phyloP scores from a whole-genome alignment of 2,888 invertebrate genomes.

The Tipula unca region DNA sequence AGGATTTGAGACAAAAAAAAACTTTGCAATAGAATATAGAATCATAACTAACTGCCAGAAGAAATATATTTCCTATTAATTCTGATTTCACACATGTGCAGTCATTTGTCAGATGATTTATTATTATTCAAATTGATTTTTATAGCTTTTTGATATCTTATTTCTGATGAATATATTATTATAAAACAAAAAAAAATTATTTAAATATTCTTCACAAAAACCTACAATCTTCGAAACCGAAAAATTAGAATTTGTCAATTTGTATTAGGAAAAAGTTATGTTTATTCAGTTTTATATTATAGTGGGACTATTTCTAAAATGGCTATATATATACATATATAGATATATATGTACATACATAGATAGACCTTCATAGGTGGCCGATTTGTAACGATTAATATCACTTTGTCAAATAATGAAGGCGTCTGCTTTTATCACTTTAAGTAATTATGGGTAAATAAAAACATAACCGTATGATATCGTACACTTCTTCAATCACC shows the following conservation, averaged over 20 bases:
- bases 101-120: not conserved
- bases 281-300: not conserved
- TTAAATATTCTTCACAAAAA: not conserved
- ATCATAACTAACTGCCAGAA: not conserved
- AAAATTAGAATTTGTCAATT: not conserved
- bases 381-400: not conserved
- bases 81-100: not conserved
- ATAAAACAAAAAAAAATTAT: not conserved
- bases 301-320: not conserved
- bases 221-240: not conserved
- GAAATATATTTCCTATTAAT: not conserved
- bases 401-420: not conserved
- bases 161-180: not conserved
- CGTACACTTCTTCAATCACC: not conserved
- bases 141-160: not conserved
- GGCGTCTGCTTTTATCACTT: not conserved
- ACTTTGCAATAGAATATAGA: too few relatives aligned
- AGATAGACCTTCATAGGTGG: not conserved
- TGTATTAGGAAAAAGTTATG: too few relatives aligned
- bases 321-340: too few relatives aligned
- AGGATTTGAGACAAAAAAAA: too few relatives aligned
- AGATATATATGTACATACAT: too few relatives aligned
- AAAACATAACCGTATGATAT: not conserved
- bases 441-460: not conserved
- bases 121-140: not conserved